phyloP scores from a whole-genome alignment of 2,888 invertebrate species.

The Limnephilus marmoratus region DNA sequence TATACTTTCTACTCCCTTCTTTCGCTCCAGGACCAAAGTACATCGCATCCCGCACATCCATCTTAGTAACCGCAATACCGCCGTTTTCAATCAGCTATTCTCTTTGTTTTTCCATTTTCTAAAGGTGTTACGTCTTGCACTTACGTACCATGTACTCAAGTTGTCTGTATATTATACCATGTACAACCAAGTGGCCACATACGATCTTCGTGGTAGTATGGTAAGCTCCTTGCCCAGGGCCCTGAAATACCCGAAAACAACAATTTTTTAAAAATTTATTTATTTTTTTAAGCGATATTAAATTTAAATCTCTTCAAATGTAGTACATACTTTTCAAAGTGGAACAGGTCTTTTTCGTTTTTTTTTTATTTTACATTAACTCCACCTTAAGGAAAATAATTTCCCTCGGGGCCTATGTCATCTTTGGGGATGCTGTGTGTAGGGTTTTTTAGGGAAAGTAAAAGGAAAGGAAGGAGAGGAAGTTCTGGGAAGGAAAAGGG shows the following conservation, averaged over 20 bases:
- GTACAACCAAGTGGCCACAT: not conserved
- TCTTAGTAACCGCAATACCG: not conserved
- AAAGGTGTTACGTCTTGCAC: not conserved
- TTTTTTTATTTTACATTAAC: no score
- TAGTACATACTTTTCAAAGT: no score
- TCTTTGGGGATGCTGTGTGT: no score
- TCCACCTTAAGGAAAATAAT: no score
- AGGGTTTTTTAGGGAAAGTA: no score
- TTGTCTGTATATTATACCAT: not conserved
- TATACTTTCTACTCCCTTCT: not conserved
- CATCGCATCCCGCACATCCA: not conserved
- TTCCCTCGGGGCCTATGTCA: no score
- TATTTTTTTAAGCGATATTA: not conserved
- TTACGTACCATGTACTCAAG: not conserved
- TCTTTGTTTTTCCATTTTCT: not conserved
- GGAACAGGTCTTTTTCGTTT: no score
- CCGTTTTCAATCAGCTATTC: not conserved
- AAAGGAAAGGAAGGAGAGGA: no score
- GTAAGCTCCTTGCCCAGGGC: not conserved
- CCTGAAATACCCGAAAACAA: not conserved
- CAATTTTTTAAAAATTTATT: no score
- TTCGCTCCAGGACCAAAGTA: not conserved
- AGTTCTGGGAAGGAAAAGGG: no score
- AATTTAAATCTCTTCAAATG: not conserved
- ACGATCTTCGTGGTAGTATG: not conserved